These are phyloP conservation scores for Rhinogobio ventralis DNA, from an alignment of 2,797 vertebrate species.

Conservation along the genomic window DNA sequence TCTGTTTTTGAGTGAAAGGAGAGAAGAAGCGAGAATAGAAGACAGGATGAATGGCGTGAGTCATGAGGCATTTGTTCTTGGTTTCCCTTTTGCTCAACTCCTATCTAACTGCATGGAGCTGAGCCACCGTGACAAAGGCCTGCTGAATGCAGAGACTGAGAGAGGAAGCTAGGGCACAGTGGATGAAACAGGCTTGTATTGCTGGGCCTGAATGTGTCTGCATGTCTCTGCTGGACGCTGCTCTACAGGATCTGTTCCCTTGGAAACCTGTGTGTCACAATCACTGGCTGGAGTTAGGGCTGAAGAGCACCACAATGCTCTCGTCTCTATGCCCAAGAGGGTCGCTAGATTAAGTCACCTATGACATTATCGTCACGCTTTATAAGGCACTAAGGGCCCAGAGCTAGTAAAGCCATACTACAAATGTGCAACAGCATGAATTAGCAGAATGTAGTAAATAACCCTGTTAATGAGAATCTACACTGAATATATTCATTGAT, in stretches of 20 bases:
- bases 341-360: constrained; percentile 24
- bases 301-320: constrained; percentile 17
- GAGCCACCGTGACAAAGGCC: constrained; percentile 49
- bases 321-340: constrained; percentile 7
- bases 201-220: constrained; percentile 43
- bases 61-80: constrained; percentile 49
- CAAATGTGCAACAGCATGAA: not conserved
- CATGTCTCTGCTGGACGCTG: constrained; percentile 16
- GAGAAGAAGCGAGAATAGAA: constrained; percentile 26
- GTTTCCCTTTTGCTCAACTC: constrained; percentile 36
- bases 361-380: not conserved
- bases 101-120: constrained; percentile 42
- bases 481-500: constrained; percentile 19
- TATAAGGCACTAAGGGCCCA: not conserved
- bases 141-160: constrained; percentile 19
- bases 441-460: constrained; percentile 14
- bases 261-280: constrained; percentile 47
- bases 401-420: not conserved
- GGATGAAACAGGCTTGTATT: constrained; percentile 14
- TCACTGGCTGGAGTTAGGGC: constrained; percentile 16
- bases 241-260: constrained; percentile 37
- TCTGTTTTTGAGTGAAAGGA: constrained; percentile 42
- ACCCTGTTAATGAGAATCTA: constrained; percentile 22
- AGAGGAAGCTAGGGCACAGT: constrained; percentile 52
- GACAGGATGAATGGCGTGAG: constrained; percentile 47